phyloP scores from a whole-genome alignment of 1,140 invertebrate genomes.

The Galleria mellonella region DNA sequence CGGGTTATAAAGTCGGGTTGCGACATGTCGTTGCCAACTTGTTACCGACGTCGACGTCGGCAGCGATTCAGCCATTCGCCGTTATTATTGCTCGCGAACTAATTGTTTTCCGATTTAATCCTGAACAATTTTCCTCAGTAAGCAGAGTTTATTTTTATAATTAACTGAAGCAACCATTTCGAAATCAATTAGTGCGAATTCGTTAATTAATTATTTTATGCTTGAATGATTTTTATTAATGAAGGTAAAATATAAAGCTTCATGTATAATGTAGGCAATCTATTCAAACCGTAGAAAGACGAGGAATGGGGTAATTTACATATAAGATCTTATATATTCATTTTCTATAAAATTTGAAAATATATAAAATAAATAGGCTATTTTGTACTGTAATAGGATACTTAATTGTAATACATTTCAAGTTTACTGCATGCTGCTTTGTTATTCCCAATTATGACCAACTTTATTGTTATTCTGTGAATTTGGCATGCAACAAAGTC shows the following conservation, averaged over 20 bases:
- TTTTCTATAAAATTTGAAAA: too few species aligned
- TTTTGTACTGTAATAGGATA: too few species aligned
- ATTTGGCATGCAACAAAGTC: too few species aligned
- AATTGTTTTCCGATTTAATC: conserved; percentile 55
- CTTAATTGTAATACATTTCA: too few species aligned
- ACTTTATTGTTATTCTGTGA: too few species aligned
- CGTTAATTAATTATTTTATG: too few species aligned
- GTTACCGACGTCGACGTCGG: conserved; percentile 40
- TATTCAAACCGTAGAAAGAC: too few species aligned
- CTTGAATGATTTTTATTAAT: not conserved
- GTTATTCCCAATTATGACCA: too few species aligned
- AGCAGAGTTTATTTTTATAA: conserved; percentile 12
- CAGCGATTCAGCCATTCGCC: conserved; percentile 39
- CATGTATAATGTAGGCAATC: not conserved
- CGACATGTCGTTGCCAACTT: conserved; percentile 65
- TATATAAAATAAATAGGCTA: too few species aligned
- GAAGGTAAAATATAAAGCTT: not conserved
- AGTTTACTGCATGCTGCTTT: not conserved
- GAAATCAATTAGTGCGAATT: too few species aligned
- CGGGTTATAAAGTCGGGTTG: conserved; percentile 64
- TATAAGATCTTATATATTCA: too few species aligned
- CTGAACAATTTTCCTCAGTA: conserved; percentile 25
- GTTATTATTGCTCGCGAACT: conserved; percentile 51
- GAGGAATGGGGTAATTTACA: too few species aligned
- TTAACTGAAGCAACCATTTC: not conserved